Percentiles rank a stretch among this genome's conserved stretches.
Evolutionary conservation across 37 sponge, comb jelly and placozoan genomes (phyloP).

Genomic region (Geodia barretti): DNA sequence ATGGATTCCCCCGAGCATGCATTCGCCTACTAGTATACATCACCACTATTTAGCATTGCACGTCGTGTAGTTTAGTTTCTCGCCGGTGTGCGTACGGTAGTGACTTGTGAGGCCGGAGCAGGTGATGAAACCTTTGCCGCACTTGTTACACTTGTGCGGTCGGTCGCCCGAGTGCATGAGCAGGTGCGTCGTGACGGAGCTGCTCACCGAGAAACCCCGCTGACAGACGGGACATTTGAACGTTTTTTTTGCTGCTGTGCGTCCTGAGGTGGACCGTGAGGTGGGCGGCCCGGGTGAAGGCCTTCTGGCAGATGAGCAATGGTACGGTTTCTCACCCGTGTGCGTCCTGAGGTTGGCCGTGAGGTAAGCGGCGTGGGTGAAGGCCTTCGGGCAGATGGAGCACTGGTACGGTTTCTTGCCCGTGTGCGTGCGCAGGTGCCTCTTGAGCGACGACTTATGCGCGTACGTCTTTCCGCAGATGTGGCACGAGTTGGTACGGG

Average conservation of each 20-base stretch:
- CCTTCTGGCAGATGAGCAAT: conserved; percentile 79
- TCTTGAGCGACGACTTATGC: conserved; percentile 78
- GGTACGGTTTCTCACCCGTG: conserved; percentile 96
- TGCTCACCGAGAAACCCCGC: conserved; percentile 85
- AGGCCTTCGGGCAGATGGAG: conserved; percentile 83
- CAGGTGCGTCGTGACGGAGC: conserved; percentile 90
- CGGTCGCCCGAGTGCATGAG: conserved; percentile 93
- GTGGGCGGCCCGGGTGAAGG: conserved; percentile 92
- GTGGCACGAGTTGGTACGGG: conserved; percentile 57
- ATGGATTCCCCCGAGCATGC: no score
- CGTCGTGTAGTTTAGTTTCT: no score
- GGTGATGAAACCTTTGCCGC: conserved; percentile 87
- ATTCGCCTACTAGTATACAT: no score
- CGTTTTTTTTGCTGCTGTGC: conserved; percentile 93
- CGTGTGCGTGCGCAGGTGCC: conserved; percentile 87
- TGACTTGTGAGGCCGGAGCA: conserved; percentile 91
- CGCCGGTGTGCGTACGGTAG: conserved; percentile 78
- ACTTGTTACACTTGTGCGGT: conserved; percentile 84
- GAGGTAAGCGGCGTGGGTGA: conserved; percentile 94
- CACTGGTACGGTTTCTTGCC: conserved; percentile 95
- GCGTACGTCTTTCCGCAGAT: conserved; percentile 83
- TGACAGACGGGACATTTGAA: conserved; percentile 91
- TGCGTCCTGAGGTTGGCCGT: conserved; percentile 94
- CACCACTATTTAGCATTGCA: no score
- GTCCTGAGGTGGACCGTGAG: conserved; percentile 84